Conservation (phyloP, 2,888 invertebrate genomes). For the Clostera curtula region DNA sequence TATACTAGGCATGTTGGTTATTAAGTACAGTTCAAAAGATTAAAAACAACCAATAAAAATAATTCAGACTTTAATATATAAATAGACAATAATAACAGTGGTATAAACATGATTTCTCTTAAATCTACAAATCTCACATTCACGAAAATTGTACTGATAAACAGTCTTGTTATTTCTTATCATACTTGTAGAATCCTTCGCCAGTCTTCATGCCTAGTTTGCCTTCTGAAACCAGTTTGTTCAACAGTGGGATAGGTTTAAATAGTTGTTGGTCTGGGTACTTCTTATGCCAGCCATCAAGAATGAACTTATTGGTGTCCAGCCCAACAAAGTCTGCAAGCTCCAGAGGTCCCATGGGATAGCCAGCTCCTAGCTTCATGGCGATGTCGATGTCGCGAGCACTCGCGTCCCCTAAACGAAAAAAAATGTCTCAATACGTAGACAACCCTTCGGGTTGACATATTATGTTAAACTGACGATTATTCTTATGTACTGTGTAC, state of each 20-base stretch:
- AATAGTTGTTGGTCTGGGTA: slow-evolving; percentile 20
- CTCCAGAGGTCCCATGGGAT: slow-evolving; percentile 91
- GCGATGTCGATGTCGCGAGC: slow-evolving; percentile 88
- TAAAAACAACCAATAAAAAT: slow-evolving; percentile 1
- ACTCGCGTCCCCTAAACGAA: slow-evolving; percentile 76
- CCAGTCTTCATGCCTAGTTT: slow-evolving; percentile 87
- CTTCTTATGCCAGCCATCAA: slow-evolving; percentile 85
- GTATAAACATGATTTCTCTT: slow-evolving; percentile 3
- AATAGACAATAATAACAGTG: slow-evolving; percentile 1
- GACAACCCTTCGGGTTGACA: neutral
- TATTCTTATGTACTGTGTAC: neutral
- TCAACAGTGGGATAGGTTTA: slow-evolving; percentile 49
- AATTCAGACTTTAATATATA: slow-evolving; percentile 5
- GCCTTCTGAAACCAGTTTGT: slow-evolving; percentile 84
- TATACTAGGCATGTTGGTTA: too few relatives aligned
- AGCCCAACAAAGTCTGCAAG: slow-evolving; percentile 82
- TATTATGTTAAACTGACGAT: slow-evolving; percentile 7
- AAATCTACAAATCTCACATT: slow-evolving; percentile 3
- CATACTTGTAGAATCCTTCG: slow-evolving; percentile 89
- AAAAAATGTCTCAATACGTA: neutral
- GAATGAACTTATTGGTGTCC: slow-evolving; percentile 84
- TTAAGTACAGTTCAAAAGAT: too few relatives aligned
- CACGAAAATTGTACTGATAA: slow-evolving; percentile 5
- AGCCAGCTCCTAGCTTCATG: slow-evolving; percentile 92
- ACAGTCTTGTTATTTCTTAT: slow-evolving; percentile 51